A percentile compares a stretch with the other conserved stretches of the same genome.
phyloP scores from a whole-genome alignment of 2,888 invertebrate species.

The Cephonodes hylas region DNA sequence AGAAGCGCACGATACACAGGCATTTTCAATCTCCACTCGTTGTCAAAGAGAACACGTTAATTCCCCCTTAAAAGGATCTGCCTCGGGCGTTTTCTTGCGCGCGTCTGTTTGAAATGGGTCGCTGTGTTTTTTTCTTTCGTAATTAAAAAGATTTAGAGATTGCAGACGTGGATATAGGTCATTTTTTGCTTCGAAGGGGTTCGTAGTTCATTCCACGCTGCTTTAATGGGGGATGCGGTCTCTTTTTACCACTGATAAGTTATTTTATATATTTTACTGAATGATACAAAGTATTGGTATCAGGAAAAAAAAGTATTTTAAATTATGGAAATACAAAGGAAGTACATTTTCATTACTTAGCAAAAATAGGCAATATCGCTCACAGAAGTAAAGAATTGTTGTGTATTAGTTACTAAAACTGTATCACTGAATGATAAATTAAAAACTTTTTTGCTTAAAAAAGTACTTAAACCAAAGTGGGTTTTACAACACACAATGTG shows the following conservation, averaged over 20 bases:
- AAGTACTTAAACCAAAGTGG: background rate
- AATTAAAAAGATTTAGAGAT: slow-evolving; percentile 4
- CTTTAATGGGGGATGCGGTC: too few species aligned
- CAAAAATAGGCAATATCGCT: too few species aligned
- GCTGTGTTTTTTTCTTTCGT: slow-evolving; percentile 21
- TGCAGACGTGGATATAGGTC: background rate
- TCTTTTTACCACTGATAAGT: too few species aligned
- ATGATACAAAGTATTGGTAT: too few species aligned
- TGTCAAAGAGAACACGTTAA: slow-evolving; percentile 42
- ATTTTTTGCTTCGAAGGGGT: background rate
- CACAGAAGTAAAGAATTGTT: too few species aligned
- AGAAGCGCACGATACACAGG: background rate
- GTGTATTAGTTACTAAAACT: too few species aligned
- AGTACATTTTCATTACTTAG: too few species aligned
- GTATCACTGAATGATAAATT: too few species aligned
- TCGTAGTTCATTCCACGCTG: background rate
- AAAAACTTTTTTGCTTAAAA: too few species aligned
- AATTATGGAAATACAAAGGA: too few species aligned
- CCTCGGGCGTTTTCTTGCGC: slow-evolving; percentile 31
- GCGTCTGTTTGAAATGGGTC: slow-evolving; percentile 31
- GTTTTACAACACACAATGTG: background rate
- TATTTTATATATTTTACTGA: too few species aligned
- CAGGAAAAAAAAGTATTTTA: too few species aligned
- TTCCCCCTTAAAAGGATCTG: slow-evolving; percentile 35
- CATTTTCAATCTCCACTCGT: slow-evolving; percentile 12